Evolutionary conservation across 2,113 vertebrate genomes (phyloP).

Genomic region (Glaucomys volans): DNA sequence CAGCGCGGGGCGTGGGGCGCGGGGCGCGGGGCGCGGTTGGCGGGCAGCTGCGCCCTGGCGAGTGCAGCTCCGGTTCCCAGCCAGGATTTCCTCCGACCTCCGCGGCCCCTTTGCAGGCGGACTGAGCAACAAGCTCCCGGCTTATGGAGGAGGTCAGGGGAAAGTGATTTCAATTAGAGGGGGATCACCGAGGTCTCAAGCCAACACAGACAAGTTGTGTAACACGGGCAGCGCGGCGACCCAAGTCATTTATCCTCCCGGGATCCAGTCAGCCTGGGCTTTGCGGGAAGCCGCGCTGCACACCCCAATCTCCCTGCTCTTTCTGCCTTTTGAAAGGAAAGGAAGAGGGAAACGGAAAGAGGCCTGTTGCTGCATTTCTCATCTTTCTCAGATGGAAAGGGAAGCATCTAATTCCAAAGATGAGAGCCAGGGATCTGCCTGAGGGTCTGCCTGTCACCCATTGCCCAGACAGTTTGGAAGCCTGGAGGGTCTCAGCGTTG

Average conservation of each 20-base stretch:
- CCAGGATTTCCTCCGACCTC: slow-evolving; percentile 83
- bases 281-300: slow-evolving; percentile 57
- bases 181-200: slow-evolving; percentile 87
- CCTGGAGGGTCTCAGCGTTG: neutral
- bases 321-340: slow-evolving; percentile 1
- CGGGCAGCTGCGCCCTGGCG: slow-evolving; percentile 67
- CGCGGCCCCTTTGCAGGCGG: slow-evolving; percentile 79
- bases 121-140: slow-evolving; percentile 83
- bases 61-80: slow-evolving; percentile 64
- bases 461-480: neutral
- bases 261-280: slow-evolving; percentile 68
- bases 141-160: slow-evolving; percentile 86
- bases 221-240: slow-evolving; percentile 66
- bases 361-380: neutral
- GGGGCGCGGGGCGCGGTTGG: accelerated
- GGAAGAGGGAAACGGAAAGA: neutral
- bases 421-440: neutral
- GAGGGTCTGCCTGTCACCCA: neutral
- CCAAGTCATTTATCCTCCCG: slow-evolving; percentile 84
- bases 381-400: neutral
- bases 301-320: neutral
- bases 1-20: neutral
- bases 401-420: too few species aligned
- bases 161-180: slow-evolving; percentile 89
- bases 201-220: slow-evolving; percentile 85